Percentiles rank a stretch among this genome's conserved stretches.
These are phyloP conservation scores for Piaya cayana DNA, from an alignment of 2,113 vertebrate species.

Conservation along the genomic window DNA sequence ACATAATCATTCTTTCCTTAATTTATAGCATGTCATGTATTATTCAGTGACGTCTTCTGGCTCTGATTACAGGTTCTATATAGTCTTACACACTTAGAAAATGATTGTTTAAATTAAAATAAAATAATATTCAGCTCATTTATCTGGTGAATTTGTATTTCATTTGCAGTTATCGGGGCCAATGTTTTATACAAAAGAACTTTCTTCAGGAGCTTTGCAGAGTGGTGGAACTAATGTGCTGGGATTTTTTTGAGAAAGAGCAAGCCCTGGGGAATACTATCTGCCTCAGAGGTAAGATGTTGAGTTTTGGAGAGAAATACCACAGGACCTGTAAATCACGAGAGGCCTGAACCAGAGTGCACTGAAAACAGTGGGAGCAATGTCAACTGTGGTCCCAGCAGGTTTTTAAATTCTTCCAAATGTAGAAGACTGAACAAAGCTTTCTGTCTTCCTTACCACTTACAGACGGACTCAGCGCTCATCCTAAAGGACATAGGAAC, in stretches of 20 bases:
- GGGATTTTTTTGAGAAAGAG: constrained; percentile 35
- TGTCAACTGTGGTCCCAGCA: background rate
- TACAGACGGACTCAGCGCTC: background rate
- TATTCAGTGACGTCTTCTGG: constrained; percentile 72
- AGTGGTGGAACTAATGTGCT: constrained; percentile 24
- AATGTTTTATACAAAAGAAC: constrained; percentile 48
- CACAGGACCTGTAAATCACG: background rate
- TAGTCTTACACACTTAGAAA: constrained; percentile 66
- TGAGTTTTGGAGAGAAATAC: background rate
- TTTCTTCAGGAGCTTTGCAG: constrained; percentile 32
- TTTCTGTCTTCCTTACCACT: background rate
- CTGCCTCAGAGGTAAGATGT: background rate
- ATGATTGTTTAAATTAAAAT: constrained; percentile 73
- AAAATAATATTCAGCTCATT: constrained; percentile 73
- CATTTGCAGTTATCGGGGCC: constrained; percentile 30
- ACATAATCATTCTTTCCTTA: constrained; percentile 67
- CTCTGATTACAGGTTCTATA: constrained; percentile 70
- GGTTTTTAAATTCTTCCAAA: background rate
- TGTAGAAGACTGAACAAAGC: background rate
- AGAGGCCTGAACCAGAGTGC: background rate
- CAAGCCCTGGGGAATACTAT: background rate
- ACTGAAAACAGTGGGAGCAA: background rate
- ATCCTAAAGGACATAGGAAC: background rate
- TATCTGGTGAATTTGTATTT: constrained; percentile 62
- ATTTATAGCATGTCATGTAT: constrained; percentile 71